phyloP scores from a whole-genome alignment of 2,113 vertebrate genomes.

The Bettongia penicillata region DNA sequence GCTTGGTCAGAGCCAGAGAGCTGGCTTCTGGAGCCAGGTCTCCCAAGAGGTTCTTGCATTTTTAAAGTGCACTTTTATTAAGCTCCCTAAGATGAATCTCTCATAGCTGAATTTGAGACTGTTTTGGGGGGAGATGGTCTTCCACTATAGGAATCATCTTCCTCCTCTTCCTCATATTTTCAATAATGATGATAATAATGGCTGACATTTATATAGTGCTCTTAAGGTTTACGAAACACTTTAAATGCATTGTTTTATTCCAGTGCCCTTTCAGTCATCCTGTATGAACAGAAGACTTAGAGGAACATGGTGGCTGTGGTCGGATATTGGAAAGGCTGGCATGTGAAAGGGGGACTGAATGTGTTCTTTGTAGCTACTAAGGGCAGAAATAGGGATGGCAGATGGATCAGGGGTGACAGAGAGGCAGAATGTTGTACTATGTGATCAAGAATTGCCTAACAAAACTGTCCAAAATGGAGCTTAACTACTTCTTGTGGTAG shows the following conservation, averaged over 20 bases:
- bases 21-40: neutral
- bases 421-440: neutral
- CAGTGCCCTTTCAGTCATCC: neutral
- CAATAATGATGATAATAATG: neutral
- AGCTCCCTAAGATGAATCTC: neutral
- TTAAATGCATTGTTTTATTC: neutral
- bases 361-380: neutral
- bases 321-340: neutral
- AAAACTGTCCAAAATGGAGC: neutral
- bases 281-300: neutral
- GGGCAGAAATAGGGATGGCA: neutral
- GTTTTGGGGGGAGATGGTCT: neutral
- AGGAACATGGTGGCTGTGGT: neutral
- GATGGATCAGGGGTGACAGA: neutral
- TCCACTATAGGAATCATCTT: neutral
- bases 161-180: neutral
- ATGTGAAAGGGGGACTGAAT: neutral
- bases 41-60: neutral
- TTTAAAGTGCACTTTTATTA: neutral
- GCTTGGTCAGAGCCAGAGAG: neutral
- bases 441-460: neutral
- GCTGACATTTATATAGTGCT: neutral
- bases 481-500: neutral
- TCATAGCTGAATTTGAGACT: neutral
- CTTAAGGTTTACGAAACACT: neutral